Percentiles rank a stretch among this genome's conserved stretches.
These are phyloP conservation scores for Neoscelio sp. DNA, from an alignment of 2,888 invertebrate genomes.

Conservation along the genomic window DNA sequence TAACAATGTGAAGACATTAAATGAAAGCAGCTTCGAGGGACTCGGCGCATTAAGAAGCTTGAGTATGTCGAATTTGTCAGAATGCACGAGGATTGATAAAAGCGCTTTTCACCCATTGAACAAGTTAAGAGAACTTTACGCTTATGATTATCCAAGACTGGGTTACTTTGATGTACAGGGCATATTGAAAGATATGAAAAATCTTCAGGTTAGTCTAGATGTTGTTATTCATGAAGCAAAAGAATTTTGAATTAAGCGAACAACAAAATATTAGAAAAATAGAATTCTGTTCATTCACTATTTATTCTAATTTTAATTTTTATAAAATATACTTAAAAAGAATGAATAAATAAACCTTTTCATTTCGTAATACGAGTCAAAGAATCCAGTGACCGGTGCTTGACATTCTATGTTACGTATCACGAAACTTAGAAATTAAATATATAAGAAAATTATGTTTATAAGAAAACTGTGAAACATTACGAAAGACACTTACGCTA, in stretches of 20 bases:
- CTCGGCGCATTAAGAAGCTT: conserved; percentile 87
- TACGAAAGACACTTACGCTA: conserved; percentile 10
- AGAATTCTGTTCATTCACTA: no score
- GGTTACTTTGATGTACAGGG: conserved; percentile 95
- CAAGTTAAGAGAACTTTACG: conserved; percentile 88
- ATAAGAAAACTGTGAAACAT: conserved; percentile 9
- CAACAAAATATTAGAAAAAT: no score
- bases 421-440: not conserved
- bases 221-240: conserved; percentile 10
- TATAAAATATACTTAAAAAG: no score
- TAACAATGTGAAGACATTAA: conserved; percentile 92
- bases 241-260: no score
- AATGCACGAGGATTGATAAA: conserved; percentile 92
- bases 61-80: conserved; percentile 87
- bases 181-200: conserved; percentile 87
- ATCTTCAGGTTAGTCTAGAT: conserved; percentile 48
- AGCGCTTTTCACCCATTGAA: conserved; percentile 90
- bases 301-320: no score
- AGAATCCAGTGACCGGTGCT: not conserved
- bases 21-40: conserved; percentile 90
- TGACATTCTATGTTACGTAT: not conserved
- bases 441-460: not conserved
- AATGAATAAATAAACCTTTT: no score
- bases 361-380: no score
- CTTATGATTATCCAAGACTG: conserved; percentile 90